Evolutionary conservation across 2,113 vertebrate genomes (phyloP), one percentile per base, ranked within the genome.

Genomic region (Mesembrinibis cayennensis): DNA sequence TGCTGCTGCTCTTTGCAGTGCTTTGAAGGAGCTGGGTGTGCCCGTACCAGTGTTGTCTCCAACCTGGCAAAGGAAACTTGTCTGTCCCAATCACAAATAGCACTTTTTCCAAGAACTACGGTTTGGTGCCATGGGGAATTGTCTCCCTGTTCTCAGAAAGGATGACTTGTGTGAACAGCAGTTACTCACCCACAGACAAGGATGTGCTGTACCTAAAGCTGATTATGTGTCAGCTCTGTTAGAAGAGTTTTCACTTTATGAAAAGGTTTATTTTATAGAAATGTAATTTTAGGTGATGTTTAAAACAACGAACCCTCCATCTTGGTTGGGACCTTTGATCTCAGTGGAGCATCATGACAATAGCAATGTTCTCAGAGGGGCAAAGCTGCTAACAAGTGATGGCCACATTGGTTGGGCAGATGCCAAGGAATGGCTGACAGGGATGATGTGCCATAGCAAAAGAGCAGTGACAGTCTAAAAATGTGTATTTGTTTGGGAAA

Each of bases 381-480:
- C 0, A 0, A 80, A 88, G 30, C 66, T 76, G 44, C 56, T 42
- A 34, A 78, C 13, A 50, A 74, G 8, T 0, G 0, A 27, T 25
- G 61, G 30, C 40, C n/a, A 9, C 0, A 0, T 2, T 76, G 23
- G 22, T 18, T 72, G 79, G 79, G 34, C 30, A 69, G 45, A 36
- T 72, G 74, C 52, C 88, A 69, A 49, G 61, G 44, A 86, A 63
- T 7, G 40, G 58, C 44, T 96, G 52, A 72, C 18, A 61, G 85
- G 62, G 56, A 47, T 76, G 53, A 76, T 44, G 32, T 56, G 36
- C 53, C 40, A 26, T 52, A 65, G 40, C 23, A 47, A 92, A 95
- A 65, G 88, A 61, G 16, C 38, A 65, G 27, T 47, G 34, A 61
- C 53, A 90, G 71, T 52, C 71, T 80, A 18, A 88, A 92, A 36